Evolutionary conservation across 2,888 invertebrate species (phyloP).

Genomic region (Nymphalis urticae): DNA sequence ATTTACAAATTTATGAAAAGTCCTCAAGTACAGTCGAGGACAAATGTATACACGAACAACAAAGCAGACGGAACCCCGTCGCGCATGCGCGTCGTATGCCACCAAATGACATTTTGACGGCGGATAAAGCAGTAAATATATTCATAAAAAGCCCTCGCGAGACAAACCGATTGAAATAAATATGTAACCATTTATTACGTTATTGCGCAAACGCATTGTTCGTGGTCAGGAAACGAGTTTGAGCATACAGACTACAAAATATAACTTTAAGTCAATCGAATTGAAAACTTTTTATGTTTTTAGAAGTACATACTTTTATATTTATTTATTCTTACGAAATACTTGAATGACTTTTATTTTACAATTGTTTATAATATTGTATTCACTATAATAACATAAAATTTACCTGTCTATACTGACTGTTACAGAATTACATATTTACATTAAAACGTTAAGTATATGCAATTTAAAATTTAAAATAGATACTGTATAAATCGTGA

Average conservation of each 20-base stretch:
- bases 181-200: constrained; percentile 35
- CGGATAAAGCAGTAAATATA: constrained; percentile 51
- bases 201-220: constrained; percentile 14
- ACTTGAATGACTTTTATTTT: too few relatives aligned
- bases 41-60: constrained; percentile 35
- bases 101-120: constrained; percentile 48
- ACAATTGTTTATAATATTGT: too few relatives aligned
- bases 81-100: constrained; percentile 47
- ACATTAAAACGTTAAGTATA: too few relatives aligned
- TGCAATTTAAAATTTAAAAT: too few relatives aligned
- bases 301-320: too few relatives aligned
- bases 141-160: constrained; percentile 53
- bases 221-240: constrained; percentile 2
- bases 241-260: constrained; percentile 4
- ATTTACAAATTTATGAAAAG: background rate
- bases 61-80: constrained; percentile 46
- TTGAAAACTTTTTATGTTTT: too few relatives aligned
- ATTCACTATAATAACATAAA: too few relatives aligned
- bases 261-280: too few relatives aligned
- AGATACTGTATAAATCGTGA: too few relatives aligned
- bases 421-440: too few relatives aligned
- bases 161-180: constrained; percentile 59
- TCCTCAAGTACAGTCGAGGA: constrained; percentile 5
- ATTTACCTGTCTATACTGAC: too few relatives aligned
- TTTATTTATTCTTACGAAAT: too few relatives aligned